Percentiles rank a stretch among this genome's conserved stretches.
Evolutionary conservation across 2,888 invertebrate genomes (phyloP).

Genomic region (Lasioglossum leucozonium): DNA sequence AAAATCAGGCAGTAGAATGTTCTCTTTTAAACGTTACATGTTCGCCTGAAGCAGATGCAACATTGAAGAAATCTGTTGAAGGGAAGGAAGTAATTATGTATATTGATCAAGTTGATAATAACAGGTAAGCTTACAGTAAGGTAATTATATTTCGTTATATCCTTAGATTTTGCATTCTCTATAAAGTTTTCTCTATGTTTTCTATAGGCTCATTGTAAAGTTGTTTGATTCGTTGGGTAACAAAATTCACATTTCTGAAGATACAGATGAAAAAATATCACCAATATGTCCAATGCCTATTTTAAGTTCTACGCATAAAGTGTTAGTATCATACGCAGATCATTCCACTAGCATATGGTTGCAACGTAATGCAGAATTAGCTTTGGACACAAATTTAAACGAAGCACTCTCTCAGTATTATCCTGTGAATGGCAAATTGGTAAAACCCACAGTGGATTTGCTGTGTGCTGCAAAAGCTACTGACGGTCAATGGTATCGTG

Average conservation of each 20-base stretch:
- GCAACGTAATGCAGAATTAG: slow-evolving; percentile 86
- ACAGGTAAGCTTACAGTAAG: slow-evolving; percentile 75
- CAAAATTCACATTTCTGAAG: slow-evolving; percentile 68
- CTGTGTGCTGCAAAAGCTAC: slow-evolving; percentile 88
- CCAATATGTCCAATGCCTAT: slow-evolving; percentile 88
- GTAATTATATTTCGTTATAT: neutral
- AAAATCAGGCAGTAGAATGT: slow-evolving; percentile 81
- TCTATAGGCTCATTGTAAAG: slow-evolving; percentile 88
- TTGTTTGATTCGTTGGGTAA: slow-evolving; percentile 86
- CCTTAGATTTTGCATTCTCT: neutral
- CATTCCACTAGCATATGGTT: slow-evolving; percentile 88
- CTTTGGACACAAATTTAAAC: slow-evolving; percentile 84
- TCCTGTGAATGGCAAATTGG: slow-evolving; percentile 85
- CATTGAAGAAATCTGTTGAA: slow-evolving; percentile 72
- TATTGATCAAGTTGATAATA: slow-evolving; percentile 84
- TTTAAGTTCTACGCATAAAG: slow-evolving; percentile 86
- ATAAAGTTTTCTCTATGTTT: slow-evolving; percentile 38
- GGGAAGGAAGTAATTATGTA: slow-evolving; percentile 83
- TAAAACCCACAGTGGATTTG: slow-evolving; percentile 85
- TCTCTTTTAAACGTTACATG: slow-evolving; percentile 67
- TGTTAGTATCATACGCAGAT: slow-evolving; percentile 87
- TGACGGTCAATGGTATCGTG: slow-evolving; percentile 91
- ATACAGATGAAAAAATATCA: slow-evolving; percentile 74
- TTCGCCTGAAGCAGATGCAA: slow-evolving; percentile 64
- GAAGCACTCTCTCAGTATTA: slow-evolving; percentile 87